phyloP scores from a whole-genome alignment of 2,797 vertebrate genomes.

The Pelodytes ibericus region DNA sequence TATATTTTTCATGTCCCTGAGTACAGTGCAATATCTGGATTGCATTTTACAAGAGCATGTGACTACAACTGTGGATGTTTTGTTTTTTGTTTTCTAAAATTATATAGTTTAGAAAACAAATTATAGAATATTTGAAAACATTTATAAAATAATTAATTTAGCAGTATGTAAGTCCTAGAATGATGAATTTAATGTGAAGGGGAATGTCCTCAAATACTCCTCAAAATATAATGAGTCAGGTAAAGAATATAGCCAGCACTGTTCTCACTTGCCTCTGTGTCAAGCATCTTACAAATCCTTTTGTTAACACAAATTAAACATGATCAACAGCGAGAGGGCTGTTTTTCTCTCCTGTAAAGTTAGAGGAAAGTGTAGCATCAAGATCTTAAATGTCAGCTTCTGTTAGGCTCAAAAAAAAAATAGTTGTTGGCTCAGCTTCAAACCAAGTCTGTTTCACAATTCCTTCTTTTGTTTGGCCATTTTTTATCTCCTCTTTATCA shows the following conservation, averaged over 20 bases:
- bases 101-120: too few relatives aligned
- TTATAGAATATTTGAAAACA: too few relatives aligned
- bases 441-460: slow-evolving; percentile 28
- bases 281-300: slow-evolving; percentile 21
- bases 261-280: slow-evolving; percentile 33
- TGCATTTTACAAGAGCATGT: too few relatives aligned
- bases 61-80: too few relatives aligned
- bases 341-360: slow-evolving; percentile 35
- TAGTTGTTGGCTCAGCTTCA: slow-evolving; percentile 43
- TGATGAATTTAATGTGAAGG: slow-evolving; percentile 3
- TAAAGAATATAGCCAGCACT: slow-evolving; percentile 9
- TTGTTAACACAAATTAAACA: slow-evolving; percentile 42
- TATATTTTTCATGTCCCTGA: too few relatives aligned
- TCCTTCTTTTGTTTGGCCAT: slow-evolving; percentile 36
- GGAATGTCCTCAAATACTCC: not conserved
- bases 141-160: too few relatives aligned
- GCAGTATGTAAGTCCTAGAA: too few relatives aligned
- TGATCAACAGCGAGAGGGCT: slow-evolving; percentile 33
- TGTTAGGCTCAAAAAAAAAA: slow-evolving; percentile 39
- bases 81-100: too few relatives aligned
- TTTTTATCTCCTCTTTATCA: slow-evolving; percentile 49
- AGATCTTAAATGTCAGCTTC: slow-evolving; percentile 47
- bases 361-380: slow-evolving; percentile 19
- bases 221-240: slow-evolving; percentile 17
- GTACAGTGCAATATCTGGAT: too few relatives aligned